A percentile compares a stretch with the other conserved stretches of the same genome.
These are phyloP conservation scores for Julus scandinavius DNA, from an alignment of 2,888 invertebrate species.

Conservation along the genomic window DNA sequence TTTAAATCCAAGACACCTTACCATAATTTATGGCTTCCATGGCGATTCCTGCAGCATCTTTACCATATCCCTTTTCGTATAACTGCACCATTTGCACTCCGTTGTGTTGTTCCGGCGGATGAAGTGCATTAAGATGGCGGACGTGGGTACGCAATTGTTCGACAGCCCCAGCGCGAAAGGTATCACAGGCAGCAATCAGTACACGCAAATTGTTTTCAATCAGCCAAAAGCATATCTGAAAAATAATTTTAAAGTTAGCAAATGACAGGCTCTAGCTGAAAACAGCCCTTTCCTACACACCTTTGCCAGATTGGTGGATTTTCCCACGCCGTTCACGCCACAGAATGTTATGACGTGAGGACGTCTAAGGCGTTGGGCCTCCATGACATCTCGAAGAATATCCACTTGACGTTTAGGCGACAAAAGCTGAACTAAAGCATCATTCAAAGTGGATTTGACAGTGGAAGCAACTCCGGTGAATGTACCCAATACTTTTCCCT, in stretches of 20 bases:
- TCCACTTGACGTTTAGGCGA: constrained; percentile 95
- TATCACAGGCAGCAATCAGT: constrained; percentile 98
- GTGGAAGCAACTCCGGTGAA: constrained; percentile 92
- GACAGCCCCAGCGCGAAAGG: constrained; percentile 98
- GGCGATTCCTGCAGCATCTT: constrained; percentile 98
- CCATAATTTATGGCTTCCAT: constrained; percentile 93
- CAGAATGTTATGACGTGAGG: constrained; percentile 98
- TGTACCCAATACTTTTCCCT: constrained; percentile 90
- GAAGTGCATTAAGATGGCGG: constrained; percentile 90
- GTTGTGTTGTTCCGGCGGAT: constrained; percentile 79
- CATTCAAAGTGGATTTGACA: constrained; percentile 87
- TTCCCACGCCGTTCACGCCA: constrained; percentile 99
- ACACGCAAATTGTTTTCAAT: constrained; percentile 97
- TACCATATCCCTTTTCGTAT: constrained; percentile 98
- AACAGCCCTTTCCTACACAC: constrained; percentile 63
- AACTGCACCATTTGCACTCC: constrained; percentile 87
- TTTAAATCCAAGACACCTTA: constrained; percentile 58
- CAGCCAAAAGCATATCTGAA: constrained; percentile 95
- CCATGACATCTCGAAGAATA: constrained; percentile 94
- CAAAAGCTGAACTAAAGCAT: constrained; percentile 91
- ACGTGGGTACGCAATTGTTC: constrained; percentile 97
- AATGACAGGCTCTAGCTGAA: neutral
- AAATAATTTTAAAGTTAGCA: constrained; percentile 15
- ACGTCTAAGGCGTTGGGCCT: constrained; percentile 80
- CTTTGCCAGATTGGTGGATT: constrained; percentile 98